Percentiles rank a stretch among this genome's conserved stretches.
phyloP scores from a whole-genome alignment of 2,888 invertebrate species.

The Cosmopolites sordidus region DNA sequence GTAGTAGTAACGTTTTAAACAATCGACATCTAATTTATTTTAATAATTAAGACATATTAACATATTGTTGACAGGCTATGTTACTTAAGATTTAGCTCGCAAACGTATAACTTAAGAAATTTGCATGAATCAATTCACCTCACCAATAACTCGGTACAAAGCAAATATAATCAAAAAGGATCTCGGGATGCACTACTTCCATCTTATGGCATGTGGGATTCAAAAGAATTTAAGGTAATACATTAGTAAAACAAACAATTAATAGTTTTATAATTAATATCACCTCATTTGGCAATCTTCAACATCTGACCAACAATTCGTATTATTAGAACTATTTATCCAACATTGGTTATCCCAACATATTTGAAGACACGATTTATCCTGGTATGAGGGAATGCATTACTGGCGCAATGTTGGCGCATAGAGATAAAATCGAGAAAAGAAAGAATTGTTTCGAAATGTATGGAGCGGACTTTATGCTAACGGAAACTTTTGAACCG shows the following conservation, averaged over 20 bases:
- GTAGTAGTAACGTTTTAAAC: too few relatives aligned
- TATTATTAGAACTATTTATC: slow-evolving; percentile 48
- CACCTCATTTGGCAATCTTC: too few relatives aligned
- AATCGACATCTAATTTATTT: too few relatives aligned
- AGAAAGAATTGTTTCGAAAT: slow-evolving; percentile 78
- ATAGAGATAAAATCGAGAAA: slow-evolving; percentile 66
- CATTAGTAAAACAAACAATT: too few relatives aligned
- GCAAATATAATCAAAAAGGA: slow-evolving; percentile 58
- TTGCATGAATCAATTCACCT: slow-evolving; percentile 83
- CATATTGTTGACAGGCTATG: slow-evolving; percentile 55
- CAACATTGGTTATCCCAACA: slow-evolving; percentile 54
- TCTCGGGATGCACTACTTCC: slow-evolving; percentile 60
- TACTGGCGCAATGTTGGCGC: slow-evolving; percentile 72
- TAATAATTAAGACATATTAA: not conserved
- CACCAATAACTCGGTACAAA: slow-evolving; percentile 84
- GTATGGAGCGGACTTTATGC: slow-evolving; percentile 89
- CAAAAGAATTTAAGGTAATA: slow-evolving; percentile 63
- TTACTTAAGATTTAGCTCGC: slow-evolving; percentile 82
- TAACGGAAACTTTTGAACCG: slow-evolving; percentile 78
- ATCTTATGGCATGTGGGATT: slow-evolving; percentile 79
- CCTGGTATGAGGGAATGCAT: slow-evolving; percentile 82
- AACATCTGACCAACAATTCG: not conserved
- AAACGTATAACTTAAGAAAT: slow-evolving; percentile 71
- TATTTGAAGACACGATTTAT: slow-evolving; percentile 73
- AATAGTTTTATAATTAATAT: too few relatives aligned